Base-by-base conservation (phyloP, 2,888 invertebrate species). In the Nymphalis polychloros region DNA sequence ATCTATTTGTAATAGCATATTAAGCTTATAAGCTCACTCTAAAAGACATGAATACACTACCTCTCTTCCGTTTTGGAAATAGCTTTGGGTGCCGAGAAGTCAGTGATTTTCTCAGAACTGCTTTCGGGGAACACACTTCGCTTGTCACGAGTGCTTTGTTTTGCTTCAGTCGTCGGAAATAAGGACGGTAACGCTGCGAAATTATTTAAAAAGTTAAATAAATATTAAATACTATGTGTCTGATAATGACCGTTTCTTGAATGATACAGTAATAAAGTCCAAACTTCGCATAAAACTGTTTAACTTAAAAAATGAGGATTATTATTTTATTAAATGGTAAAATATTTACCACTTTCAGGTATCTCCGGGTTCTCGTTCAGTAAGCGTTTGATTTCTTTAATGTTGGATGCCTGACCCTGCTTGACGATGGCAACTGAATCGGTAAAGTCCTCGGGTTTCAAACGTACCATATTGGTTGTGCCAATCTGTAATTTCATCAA, bases 281-380 rank as follows among this genome's bases (percentile, higher is more conserved):
- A 31, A n/a, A 2, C 7, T 4, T n/a, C 7, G 5, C 2, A 49
- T 19, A 49, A 49, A 49, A 49, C n/a, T n/a, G 17, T n/a, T n/a
- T 41, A 41, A 8, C 35, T 8, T 10, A 41, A 41, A n/a, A 41
- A 41, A 41, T 41, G 1, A 41, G 10, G 2, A 41, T 41, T 41
- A 27, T 6, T 55, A 46, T 41, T 48, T 13, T 23, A 35, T 17
- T 13, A 19, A 23, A 13, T 72, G 4, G 16, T n/a, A 41, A 41
- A 8, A 57, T 17, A 17, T 41, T 35, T 74, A 89, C 90, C 84
- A 67, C 86, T 79, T 64, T 89, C 84, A 27, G 88, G 84, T 64
- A 87, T 83, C 69, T 90, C 90, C 0, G 90, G 90, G 71, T 90
- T 86, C 65, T 86, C 87, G 64, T 90, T 90, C 46, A 90, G 81